phyloP scores from a whole-genome alignment of 2,113 vertebrate species.

The Abramis brama region DNA sequence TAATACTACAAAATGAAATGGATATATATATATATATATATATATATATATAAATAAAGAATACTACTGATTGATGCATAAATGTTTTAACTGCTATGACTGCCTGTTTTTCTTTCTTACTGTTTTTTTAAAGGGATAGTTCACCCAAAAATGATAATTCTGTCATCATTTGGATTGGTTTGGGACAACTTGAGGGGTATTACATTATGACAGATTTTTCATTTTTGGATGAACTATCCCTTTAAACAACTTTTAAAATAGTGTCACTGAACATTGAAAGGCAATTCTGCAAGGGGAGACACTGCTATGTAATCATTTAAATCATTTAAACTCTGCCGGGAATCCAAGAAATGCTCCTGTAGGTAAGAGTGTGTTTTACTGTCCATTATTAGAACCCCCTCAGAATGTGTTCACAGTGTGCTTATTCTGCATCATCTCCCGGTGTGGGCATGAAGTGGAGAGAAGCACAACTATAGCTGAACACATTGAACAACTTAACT shows the following conservation, averaged over 20 bases:
- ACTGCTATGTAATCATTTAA: neutral
- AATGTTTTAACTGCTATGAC: neutral
- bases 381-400: constrained; percentile 64
- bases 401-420: constrained; percentile 68
- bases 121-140: no score
- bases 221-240: no score
- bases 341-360: constrained; percentile 27
- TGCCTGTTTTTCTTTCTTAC: neutral
- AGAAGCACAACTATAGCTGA: constrained; percentile 71
- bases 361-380: constrained; percentile 62
- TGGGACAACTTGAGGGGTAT: no score
- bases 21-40: neutral
- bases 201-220: no score
- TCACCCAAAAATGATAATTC: no score
- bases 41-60: no score
- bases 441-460: constrained; percentile 74
- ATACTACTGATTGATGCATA: neutral
- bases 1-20: neutral
- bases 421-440: constrained; percentile 78
- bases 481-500: neutral
- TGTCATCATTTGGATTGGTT: no score
- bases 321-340: neutral
- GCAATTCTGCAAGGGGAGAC: neutral
- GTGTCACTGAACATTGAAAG: neutral
- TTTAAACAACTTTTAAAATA: neutral